Percentiles rank a stretch among this genome's conserved stretches.
These are phyloP conservation scores for Notarius quadriscutis DNA, from an alignment of 2,113 vertebrate species.

Conservation along the genomic window DNA sequence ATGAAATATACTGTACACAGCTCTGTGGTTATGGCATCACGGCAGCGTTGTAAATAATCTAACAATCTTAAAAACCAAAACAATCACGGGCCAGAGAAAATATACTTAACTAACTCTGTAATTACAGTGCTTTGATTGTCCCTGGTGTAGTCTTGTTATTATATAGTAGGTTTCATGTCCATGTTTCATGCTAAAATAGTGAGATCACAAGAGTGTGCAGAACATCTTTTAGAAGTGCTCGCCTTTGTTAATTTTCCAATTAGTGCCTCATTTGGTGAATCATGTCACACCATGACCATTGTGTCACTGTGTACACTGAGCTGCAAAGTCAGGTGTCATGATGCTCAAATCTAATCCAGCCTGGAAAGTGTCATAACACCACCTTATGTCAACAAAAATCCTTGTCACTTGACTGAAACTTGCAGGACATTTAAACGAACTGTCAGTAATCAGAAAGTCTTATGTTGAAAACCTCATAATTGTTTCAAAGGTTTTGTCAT, in stretches of 20 bases:
- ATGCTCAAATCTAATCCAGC: neutral
- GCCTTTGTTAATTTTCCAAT: neutral
- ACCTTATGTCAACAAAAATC: neutral
- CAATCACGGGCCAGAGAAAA: neutral
- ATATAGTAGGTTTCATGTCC: neutral
- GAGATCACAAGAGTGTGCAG: neutral
- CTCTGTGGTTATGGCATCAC: neutral
- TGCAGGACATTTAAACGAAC: neutral
- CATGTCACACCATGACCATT: neutral
- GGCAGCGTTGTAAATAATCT: neutral
- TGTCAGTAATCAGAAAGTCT: neutral
- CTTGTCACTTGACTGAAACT: neutral
- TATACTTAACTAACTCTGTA: neutral
- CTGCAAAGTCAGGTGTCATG: neutral
- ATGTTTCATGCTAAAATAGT: neutral
- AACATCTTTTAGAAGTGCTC: neutral
- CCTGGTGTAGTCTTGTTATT: neutral
- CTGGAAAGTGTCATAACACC: neutral
- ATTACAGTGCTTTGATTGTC: neutral
- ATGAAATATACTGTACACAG: neutral
- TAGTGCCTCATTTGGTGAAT: neutral
- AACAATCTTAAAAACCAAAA: neutral
- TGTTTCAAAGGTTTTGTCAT: neutral
- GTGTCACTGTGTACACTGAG: neutral
- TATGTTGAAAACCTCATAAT: too few relatives aligned